Conservation (phyloP, 1,140 invertebrate genomes). For the Hylyphantes graminicola region DNA sequence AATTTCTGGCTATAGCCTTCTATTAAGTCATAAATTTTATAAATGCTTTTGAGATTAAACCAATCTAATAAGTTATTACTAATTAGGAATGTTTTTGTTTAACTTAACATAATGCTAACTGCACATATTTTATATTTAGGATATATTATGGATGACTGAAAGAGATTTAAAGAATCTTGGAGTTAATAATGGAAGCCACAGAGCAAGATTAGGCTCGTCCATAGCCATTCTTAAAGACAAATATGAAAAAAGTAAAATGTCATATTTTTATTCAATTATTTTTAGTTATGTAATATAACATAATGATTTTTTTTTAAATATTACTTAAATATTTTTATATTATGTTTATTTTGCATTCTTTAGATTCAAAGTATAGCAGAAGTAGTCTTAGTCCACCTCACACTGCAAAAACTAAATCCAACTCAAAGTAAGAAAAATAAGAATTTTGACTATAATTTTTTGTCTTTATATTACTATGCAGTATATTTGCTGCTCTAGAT, state of each 20-base stretch:
- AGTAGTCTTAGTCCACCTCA: conserved; percentile 6
- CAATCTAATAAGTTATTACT: neutral
- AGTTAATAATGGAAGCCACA: conserved; percentile 74
- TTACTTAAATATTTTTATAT: neutral
- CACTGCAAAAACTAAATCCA: neutral
- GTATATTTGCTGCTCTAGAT: no score
- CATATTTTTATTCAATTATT: neutral
- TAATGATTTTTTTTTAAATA: neutral
- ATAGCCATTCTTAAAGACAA: conserved; percentile 74
- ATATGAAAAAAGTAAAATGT: conserved; percentile 67
- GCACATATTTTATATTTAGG: conserved; percentile 65
- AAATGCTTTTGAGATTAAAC: neutral
- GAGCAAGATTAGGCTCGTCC: conserved; percentile 75
- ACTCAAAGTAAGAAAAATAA: neutral
- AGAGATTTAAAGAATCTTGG: conserved; percentile 74
- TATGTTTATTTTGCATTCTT: neutral
- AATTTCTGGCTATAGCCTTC: no score
- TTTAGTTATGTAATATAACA: neutral
- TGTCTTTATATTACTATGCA: no score
- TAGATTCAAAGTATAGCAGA: conserved; percentile 7
- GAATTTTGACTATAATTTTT: neutral
- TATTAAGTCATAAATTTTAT: no score
- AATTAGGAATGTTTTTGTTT: conserved; percentile 4
- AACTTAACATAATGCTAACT: neutral
- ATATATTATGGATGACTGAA: conserved; percentile 74